Evolutionary conservation across 2,113 vertebrate genomes (phyloP).

Genomic region (Trogon surrucura): DNA sequence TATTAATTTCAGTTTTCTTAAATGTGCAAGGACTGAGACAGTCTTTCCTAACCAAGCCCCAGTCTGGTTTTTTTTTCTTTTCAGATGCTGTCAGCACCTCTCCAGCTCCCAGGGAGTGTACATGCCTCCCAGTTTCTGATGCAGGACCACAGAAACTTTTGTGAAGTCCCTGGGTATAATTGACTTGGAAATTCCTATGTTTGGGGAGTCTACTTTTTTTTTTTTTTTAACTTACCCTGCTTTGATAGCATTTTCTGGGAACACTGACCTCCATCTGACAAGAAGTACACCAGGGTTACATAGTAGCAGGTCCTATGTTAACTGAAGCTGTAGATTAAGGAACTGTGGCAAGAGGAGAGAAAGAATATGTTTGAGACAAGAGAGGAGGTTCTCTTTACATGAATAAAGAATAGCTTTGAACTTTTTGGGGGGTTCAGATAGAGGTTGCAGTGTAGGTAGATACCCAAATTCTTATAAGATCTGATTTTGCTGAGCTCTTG

Average conservation of each 20-base stretch:
- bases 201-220: neutral
- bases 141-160: neutral
- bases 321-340: neutral
- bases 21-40: neutral
- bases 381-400: neutral
- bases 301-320: neutral
- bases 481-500: neutral
- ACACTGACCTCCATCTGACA: neutral
- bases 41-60: neutral
- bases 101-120: fast-evolving
- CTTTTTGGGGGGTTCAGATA: neutral
- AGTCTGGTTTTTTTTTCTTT: neutral
- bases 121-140: neutral
- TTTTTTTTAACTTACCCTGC: neutral
- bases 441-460: neutral
- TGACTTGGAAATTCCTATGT: neutral
- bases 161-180: neutral
- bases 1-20: neutral
- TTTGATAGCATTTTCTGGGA: neutral
- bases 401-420: neutral
- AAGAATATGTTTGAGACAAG: neutral
- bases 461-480: neutral
- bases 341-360: neutral
- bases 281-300: fast-evolving
- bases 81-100: neutral